Percentiles rank a stretch among this genome's conserved stretches.
Conservation (phyloP, 1,140 invertebrate genomes). For the Rhynchophorus ferrugineus region DNA sequence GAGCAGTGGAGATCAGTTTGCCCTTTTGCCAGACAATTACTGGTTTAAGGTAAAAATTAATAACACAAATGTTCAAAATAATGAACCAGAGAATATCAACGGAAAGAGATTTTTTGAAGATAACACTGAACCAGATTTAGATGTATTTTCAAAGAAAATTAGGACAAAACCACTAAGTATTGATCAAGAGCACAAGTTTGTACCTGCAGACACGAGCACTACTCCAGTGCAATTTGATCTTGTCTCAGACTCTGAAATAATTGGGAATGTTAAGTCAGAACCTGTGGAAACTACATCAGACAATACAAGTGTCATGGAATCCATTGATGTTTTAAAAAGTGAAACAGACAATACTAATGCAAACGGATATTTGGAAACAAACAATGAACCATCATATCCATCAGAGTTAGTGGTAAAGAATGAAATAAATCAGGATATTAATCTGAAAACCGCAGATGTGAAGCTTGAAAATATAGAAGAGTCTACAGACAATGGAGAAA, state of each 20-base stretch:
- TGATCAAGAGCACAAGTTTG: too few species aligned
- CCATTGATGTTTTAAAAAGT: too few species aligned
- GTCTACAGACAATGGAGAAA: too few species aligned
- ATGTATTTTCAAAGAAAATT: background rate
- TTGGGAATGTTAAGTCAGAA: background rate
- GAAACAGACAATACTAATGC: too few species aligned
- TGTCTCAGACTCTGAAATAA: background rate
- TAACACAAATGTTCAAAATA: background rate
- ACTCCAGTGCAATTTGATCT: background rate
- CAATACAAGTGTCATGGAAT: background rate
- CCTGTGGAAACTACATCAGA: background rate
- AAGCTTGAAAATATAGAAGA: too few species aligned
- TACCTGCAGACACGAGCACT: too few species aligned
- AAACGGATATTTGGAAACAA: too few species aligned
- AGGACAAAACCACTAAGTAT: too few species aligned
- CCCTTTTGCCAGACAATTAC: slow-evolving; percentile 24
- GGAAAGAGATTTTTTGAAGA: background rate
- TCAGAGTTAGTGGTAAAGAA: too few species aligned
- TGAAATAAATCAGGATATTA: too few species aligned
- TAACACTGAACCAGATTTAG: background rate
- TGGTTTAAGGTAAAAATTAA: slow-evolving; percentile 14
- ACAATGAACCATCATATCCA: too few species aligned
- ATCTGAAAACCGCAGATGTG: too few species aligned
- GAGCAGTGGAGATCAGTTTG: slow-evolving; percentile 30
- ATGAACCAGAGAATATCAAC: background rate